A percentile compares a stretch with the other conserved stretches of the same genome.
Conservation (phyloP, 2,797 vertebrate species). For the Hoplostethus atlanticus region DNA sequence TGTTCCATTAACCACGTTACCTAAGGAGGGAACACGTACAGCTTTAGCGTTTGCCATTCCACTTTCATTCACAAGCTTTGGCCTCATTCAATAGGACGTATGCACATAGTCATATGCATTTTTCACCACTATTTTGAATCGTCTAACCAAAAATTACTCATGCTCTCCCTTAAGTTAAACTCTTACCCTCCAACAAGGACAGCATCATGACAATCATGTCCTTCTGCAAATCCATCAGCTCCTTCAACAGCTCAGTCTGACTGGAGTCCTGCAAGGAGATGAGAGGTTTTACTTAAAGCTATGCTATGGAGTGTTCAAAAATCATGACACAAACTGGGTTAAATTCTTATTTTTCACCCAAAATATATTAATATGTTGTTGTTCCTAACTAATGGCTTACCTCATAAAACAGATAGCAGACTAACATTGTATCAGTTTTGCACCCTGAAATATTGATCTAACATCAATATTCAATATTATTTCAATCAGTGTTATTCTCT, state of each 20-base stretch:
- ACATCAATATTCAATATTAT: too few species aligned
- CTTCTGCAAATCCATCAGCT: slow-evolving; percentile 91
- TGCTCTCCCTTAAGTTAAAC: not conserved
- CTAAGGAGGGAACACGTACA: slow-evolving; percentile 63
- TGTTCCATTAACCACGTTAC: slow-evolving; percentile 93
- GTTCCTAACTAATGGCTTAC: too few species aligned
- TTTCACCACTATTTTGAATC: too few species aligned
- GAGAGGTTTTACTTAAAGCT: slow-evolving; percentile 1
- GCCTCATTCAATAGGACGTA: too few species aligned
- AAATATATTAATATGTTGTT: too few species aligned
- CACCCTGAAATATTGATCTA: too few species aligned
- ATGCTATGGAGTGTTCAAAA: not conserved
- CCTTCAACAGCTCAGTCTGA: slow-evolving; percentile 91
- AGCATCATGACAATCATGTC: slow-evolving; percentile 95
- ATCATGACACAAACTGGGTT: not conserved
- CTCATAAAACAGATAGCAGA: not conserved
- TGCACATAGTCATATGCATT: too few species aligned
- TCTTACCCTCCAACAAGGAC: slow-evolving; percentile 90
- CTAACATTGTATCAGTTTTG: not conserved
- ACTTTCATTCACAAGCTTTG: too few species aligned
- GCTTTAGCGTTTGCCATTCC: not conserved
- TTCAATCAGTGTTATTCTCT: too few species aligned
- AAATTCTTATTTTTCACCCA: too few species aligned
- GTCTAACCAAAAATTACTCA: not conserved
- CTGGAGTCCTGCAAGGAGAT: slow-evolving; percentile 86